Evolutionary conservation across 2,113 vertebrate species (phyloP), one percentile per base, ranked within the genome.

Genomic region (Ceyx cyanopectus): DNA sequence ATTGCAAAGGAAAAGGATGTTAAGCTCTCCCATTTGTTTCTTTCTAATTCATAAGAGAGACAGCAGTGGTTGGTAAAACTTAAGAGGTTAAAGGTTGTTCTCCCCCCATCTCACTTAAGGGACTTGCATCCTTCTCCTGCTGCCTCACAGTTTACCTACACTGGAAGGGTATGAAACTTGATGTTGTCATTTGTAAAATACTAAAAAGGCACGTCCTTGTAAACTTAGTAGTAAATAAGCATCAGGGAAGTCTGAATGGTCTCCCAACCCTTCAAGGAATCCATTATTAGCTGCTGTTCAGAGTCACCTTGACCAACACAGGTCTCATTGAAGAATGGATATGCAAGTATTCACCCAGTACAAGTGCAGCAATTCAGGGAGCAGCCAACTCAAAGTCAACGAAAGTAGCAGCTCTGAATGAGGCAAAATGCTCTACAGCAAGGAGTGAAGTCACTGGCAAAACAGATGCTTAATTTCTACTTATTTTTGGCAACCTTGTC

Each of bases 1-100:
- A 96, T 95, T 96, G 95, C 81, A 90, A 94, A 92, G 95, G 81
- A 91, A 92, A 94, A 96, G 94, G 93, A 96, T 96, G 91, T 96
- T 95, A 93, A 96, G 72, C 82, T 91, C 87, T 93, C 65, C 72
- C 75, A 67, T 94, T 92, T 90, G 76, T 92, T 96, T 91, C 78
- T 94, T 86, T 89, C 76, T 82, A 89, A 95, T 91, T 92, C 91
- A 90, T 37, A 83, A 85, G 89, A 82, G 95, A 94, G 43, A 61
- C 14, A 30, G 72, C 68, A 78, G 79, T 3, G 7, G 63, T 12
- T 92, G 79, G 87, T 91, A 91, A 90, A 94, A 96, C 75, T 91
- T 82, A 69, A 37, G 2, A 95, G 63, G 87, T 83, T 94, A 89
- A 92, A 68, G 72, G 20, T 19, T 86, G 54, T 67, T 84, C 78